Base-by-base conservation (phyloP, 2,797 vertebrate species). In the Hoplostethus mediterraneus region DNA sequence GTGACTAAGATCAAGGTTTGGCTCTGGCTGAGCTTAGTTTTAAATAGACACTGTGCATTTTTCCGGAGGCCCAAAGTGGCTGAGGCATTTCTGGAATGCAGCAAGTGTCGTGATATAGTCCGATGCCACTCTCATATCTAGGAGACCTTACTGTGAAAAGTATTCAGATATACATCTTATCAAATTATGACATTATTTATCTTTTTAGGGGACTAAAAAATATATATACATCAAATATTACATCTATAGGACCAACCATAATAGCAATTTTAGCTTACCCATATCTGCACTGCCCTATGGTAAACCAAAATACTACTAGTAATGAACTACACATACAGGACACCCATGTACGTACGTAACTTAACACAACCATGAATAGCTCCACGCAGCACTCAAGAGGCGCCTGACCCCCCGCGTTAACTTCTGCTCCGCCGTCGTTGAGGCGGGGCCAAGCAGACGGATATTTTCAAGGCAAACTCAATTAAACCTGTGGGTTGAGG, bases 401-500 rank as follows among this genome's bases (percentile, higher is more conserved):
- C 33, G 77, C 72, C 85, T 84, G 78, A 87, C 87, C 88, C 38
- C 71, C 21, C 21, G 60, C 88, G 90, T 91, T 92, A 93, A 92
- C 87, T 87, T 70, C 57, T 83, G 86, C 71, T 80, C 84, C 64
- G 74, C 85, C 10, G 49, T 61, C 72, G 74, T 71, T 48, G 74
- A 65, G 70, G 21, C 21, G 74, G 63, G 70, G 21, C 21, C 71
- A 53, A 31, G 28, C 65, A 79, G 67, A 83, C 51, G 63, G 72
- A 75, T 79, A 80, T 84, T 83, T 89, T 71, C 83, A 77, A 78
- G 75, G 83, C 84, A 91, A 91, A 90, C 83, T 79, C 84, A 90
- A 93, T 92, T 90, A 93, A 91, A 90, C 68, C 86, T 75, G 90
- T 93, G 91, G 90, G 90, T 33, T 90, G 91, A 82, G 85, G 81